These are phyloP conservation scores for Hemichromis elongatus DNA, from an alignment of 2,113 vertebrate genomes.

Conservation along the genomic window DNA sequence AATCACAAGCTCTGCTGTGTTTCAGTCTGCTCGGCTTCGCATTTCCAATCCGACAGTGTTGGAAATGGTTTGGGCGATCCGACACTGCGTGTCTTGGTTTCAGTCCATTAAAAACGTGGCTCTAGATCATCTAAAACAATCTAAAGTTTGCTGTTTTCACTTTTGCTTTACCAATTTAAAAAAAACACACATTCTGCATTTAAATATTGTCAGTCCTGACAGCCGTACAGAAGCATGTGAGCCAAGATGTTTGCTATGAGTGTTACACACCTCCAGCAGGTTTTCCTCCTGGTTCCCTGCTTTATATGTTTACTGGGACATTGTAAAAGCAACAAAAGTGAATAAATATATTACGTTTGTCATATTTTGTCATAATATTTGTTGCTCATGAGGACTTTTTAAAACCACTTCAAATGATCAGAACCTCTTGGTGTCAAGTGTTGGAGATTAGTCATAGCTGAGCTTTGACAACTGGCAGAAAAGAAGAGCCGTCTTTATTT, in stretches of 20 bases:
- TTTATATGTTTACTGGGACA: not conserved
- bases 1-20: not conserved
- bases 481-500: not conserved
- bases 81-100: not conserved
- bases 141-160: too few relatives aligned
- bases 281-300: not conserved
- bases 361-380: not conserved
- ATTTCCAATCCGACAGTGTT: not conserved
- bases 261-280: not conserved
- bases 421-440: not conserved
- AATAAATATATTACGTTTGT: not conserved
- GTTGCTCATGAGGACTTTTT: not conserved
- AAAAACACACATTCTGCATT: not conserved
- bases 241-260: fast-evolving
- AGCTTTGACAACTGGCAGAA: not conserved
- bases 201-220: not conserved
- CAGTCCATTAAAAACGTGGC: not conserved
- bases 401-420: not conserved
- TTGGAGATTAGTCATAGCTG: not conserved
- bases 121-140: not conserved
- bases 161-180: too few relatives aligned
- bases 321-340: not conserved
- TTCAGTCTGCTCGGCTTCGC: not conserved
- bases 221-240: not conserved
- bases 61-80: not conserved